A percentile compares a stretch with the other conserved stretches of the same genome.
Conservation (phyloP, 2,797 vertebrate genomes). For the Chromis chromis region DNA sequence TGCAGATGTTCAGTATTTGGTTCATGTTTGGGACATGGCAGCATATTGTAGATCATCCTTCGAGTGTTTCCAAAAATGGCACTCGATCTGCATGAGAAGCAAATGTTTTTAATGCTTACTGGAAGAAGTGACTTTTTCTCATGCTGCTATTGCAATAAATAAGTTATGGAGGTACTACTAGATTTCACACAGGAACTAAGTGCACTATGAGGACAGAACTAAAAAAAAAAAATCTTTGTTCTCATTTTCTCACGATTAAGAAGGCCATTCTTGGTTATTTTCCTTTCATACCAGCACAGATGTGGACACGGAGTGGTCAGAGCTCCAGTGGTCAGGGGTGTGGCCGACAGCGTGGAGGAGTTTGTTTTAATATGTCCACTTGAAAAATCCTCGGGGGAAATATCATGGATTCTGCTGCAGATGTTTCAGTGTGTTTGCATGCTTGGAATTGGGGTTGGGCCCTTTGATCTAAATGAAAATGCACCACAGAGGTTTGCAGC, state of each 20-base stretch:
- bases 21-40: slow-evolving; percentile 36
- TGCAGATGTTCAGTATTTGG: slow-evolving; percentile 14
- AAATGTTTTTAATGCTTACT: slow-evolving; percentile 18
- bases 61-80: slow-evolving; percentile 20
- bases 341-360: slow-evolving; percentile 59
- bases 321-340: slow-evolving; percentile 73
- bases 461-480: slow-evolving; percentile 83
- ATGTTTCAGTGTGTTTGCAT: slow-evolving; percentile 80
- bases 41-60: not conserved
- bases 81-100: slow-evolving; percentile 40
- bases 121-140: slow-evolving; percentile 8
- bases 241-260: slow-evolving; percentile 59
- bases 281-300: slow-evolving; percentile 58
- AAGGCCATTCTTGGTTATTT: slow-evolving; percentile 42
- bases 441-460: slow-evolving; percentile 78
- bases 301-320: slow-evolving; percentile 69
- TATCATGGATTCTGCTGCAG: slow-evolving; percentile 76
- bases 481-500: slow-evolving; percentile 71
- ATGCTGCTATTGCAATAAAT: slow-evolving; percentile 23
- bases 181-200: slow-evolving; percentile 2
- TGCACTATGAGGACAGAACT: not conserved
- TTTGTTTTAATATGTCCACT: slow-evolving; percentile 79
- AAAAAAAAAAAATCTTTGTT: not conserved
- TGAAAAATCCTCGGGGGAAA: slow-evolving; percentile 71
- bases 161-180: slow-evolving; percentile 15